phyloP scores from a whole-genome alignment of 2,113 vertebrate genomes.

The Diphyllodes magnificus region DNA sequence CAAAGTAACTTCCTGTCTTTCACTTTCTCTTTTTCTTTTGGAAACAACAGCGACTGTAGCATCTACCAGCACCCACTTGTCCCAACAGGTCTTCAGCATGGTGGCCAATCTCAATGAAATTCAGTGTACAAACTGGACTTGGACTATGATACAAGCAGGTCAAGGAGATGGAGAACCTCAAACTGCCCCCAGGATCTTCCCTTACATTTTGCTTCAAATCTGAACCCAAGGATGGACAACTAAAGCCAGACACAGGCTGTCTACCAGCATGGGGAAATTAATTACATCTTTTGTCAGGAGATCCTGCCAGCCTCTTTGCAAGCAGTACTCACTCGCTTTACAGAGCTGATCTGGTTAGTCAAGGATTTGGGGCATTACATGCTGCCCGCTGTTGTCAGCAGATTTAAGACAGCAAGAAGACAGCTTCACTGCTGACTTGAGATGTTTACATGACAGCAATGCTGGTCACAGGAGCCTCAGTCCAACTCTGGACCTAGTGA shows the following conservation, averaged over 20 bases:
- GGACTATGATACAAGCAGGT: not conserved
- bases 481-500: not conserved
- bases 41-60: not conserved
- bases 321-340: not conserved
- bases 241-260: not conserved
- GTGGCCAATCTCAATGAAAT: not conserved
- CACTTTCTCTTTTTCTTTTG: not conserved
- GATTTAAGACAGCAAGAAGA: not conserved
- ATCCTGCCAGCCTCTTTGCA: not conserved
- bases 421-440: not conserved
- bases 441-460: not conserved
- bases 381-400: not conserved
- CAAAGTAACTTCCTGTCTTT: not conserved
- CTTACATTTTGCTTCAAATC: not conserved
- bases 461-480: not conserved
- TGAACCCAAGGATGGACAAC: not conserved
- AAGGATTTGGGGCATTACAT: not conserved
- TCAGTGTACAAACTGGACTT: not conserved
- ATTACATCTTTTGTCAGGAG: not conserved
- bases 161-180: not conserved
- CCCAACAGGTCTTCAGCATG: not conserved
- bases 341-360: not conserved
- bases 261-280: not conserved
- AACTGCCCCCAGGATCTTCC: not conserved
- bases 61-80: not conserved